Evolutionary conservation across 2,797 vertebrate genomes (phyloP).

Genomic region (Halcyon smyrnensis): DNA sequence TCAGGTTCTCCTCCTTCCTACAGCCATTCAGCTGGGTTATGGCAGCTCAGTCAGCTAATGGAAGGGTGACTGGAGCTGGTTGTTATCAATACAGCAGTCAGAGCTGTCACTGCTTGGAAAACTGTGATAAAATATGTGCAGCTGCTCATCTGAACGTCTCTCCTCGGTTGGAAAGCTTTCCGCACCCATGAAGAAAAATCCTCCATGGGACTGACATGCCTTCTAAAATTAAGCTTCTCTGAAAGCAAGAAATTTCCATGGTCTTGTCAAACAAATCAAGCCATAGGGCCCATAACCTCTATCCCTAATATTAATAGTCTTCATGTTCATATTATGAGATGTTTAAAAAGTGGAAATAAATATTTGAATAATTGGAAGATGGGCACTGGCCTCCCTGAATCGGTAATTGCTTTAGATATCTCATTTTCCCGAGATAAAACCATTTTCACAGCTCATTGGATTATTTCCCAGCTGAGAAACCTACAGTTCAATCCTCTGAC

Average conservation of each 20-base stretch:
- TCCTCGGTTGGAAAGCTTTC: not conserved
- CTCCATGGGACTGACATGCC: not conserved
- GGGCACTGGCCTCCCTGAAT: not conserved
- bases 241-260: not conserved
- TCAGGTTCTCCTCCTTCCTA: not conserved
- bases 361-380: not conserved
- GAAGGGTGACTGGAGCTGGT: not conserved
- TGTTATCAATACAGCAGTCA: not conserved
- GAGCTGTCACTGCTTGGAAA: not conserved
- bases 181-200: not conserved
- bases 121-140: not conserved
- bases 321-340: not conserved
- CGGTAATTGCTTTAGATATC: not conserved
- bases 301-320: not conserved
- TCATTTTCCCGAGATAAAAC: not conserved
- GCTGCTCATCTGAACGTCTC: conserved; percentile 3
- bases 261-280: not conserved
- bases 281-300: not conserved
- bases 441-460: not conserved
- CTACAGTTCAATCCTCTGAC: not conserved
- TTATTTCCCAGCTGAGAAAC: not conserved
- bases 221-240: conserved; percentile 15
- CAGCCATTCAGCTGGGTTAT: not conserved
- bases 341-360: not conserved
- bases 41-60: not conserved